Percentiles rank a stretch among this genome's conserved stretches.
These are phyloP conservation scores for Blennius ocellaris DNA, from an alignment of 2,113 vertebrate species.

Conservation along the genomic window DNA sequence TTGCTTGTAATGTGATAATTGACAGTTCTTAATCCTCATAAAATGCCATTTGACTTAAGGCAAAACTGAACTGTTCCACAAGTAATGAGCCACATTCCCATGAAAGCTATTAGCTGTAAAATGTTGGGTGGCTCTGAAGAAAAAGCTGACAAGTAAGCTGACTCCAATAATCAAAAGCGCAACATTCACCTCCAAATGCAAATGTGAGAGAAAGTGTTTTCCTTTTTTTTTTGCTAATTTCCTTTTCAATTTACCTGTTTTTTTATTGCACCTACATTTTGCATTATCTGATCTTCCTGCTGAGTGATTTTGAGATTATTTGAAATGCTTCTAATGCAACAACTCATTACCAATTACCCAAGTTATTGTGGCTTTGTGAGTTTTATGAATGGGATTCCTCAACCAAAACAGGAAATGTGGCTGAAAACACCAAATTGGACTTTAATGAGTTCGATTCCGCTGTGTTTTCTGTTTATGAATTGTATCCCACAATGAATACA, in stretches of 20 bases:
- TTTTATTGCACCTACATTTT: slow-evolving; percentile 61
- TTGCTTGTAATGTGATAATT: slow-evolving; percentile 6
- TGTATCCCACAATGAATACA: slow-evolving; percentile 41
- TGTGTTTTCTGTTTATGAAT: slow-evolving; percentile 52
- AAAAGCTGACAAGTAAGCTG: slow-evolving; percentile 42
- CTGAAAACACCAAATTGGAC: slow-evolving; percentile 65
- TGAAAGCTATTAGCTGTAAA: slow-evolving; percentile 29
- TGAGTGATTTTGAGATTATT: slow-evolving; percentile 61
- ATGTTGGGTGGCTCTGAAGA: slow-evolving; percentile 25
- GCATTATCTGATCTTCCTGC: slow-evolving; percentile 62
- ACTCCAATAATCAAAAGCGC: slow-evolving; percentile 25
- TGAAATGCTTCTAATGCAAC: slow-evolving; percentile 52
- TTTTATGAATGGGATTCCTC: slow-evolving; percentile 60
- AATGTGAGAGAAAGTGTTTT: slow-evolving; percentile 17
- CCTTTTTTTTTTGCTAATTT: slow-evolving; percentile 45
- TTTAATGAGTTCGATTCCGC: slow-evolving; percentile 63
- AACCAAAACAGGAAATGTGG: slow-evolving; percentile 58
- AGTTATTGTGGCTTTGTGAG: slow-evolving; percentile 58
- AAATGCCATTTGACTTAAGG: slow-evolving; percentile 12
- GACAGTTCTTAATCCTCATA: slow-evolving; percentile 4
- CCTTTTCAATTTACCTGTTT: slow-evolving; percentile 59
- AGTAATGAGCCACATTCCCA: slow-evolving; percentile 13
- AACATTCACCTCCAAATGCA: slow-evolving; percentile 31
- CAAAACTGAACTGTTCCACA: slow-evolving; percentile 10
- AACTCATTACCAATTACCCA: slow-evolving; percentile 61